Evolutionary conservation across 2,888 invertebrate species (phyloP).

Genomic region (Drosophila eohydei): DNA sequence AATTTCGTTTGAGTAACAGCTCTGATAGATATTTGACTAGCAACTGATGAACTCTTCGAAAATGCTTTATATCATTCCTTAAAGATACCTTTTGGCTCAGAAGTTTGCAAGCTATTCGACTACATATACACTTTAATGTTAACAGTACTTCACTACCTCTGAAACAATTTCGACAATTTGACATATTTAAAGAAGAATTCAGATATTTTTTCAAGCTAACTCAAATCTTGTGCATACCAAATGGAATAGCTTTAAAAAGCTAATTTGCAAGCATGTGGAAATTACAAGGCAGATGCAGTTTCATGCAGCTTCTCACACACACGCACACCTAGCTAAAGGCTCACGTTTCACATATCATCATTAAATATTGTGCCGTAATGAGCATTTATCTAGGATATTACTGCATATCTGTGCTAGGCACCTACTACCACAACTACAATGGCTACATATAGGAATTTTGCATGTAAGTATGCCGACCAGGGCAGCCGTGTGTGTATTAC

Average conservation of each 20-base stretch:
- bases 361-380: constrained; percentile 70
- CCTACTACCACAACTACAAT: constrained; percentile 5
- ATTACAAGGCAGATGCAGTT: not conserved
- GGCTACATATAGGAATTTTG: constrained; percentile 41
- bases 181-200: not conserved
- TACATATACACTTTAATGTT: not conserved
- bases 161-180: not conserved
- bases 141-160: no score
- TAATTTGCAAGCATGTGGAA: constrained; percentile 4
- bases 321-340: not conserved
- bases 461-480: constrained; percentile 39
- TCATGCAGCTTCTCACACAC: no score
- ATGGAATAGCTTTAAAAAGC: constrained; percentile 2
- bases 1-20: no score
- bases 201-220: not conserved
- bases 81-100: not conserved
- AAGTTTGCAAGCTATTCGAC: not conserved
- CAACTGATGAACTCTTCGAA: no score
- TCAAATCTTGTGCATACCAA: not conserved
- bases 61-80: no score
- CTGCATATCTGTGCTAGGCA: constrained; percentile 39
- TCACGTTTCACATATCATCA: constrained; percentile 58
- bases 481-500: constrained; percentile 10
- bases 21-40: no score
- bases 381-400: constrained; percentile 67